Conservation (phyloP, 2,113 vertebrate genomes). For the Tauraco erythrolophus region DNA sequence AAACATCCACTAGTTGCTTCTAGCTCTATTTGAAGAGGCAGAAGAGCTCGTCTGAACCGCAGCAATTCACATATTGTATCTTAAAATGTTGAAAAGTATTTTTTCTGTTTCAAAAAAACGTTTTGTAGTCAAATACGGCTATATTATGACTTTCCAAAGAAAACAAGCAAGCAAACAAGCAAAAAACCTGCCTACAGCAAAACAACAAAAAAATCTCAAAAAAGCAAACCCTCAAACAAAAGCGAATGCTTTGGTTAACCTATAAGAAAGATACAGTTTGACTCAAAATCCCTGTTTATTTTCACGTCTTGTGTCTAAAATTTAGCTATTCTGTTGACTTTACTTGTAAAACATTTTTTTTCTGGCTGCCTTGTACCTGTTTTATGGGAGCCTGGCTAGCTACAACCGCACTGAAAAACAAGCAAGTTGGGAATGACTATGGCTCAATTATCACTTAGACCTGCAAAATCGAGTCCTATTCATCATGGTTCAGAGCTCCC, state of each 20-base stretch:
- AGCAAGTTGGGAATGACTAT: background rate
- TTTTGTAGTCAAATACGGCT: background rate
- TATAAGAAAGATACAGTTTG: background rate
- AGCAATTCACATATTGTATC: background rate
- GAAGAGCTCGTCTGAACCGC: background rate
- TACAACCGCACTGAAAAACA: background rate
- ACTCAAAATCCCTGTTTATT: background rate
- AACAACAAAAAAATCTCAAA: background rate
- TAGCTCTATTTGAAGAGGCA: background rate
- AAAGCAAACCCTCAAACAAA: background rate
- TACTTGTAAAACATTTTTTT: background rate
- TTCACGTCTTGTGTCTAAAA: background rate
- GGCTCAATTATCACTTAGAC: background rate
- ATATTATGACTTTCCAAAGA: background rate
- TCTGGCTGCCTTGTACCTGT: background rate
- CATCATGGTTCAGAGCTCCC: background rate
- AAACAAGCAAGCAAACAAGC: background rate
- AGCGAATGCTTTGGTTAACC: background rate
- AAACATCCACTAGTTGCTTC: background rate
- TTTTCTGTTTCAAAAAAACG: background rate
- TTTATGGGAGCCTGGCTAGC: background rate
- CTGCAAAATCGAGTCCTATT: slow-evolving; percentile 45
- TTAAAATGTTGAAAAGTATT: background rate
- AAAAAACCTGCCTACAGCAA: background rate
- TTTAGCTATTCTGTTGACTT: background rate